Percentiles rank a stretch among this genome's conserved stretches.
phyloP scores from a whole-genome alignment of 2,797 vertebrate genomes.

The Channallabes apus region DNA sequence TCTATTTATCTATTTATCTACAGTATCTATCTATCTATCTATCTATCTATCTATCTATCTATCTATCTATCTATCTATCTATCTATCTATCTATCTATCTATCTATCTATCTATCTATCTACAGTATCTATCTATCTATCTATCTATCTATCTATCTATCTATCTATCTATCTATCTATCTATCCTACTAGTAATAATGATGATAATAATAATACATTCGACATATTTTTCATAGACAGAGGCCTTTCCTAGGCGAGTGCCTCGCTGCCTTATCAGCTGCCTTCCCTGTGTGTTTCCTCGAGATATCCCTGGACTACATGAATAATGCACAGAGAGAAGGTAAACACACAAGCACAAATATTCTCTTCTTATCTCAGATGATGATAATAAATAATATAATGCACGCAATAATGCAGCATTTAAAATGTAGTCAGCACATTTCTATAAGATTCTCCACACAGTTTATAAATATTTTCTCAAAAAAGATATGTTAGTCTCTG shows the following conservation, averaged over 20 bases:
- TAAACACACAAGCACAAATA: slow-evolving; percentile 57
- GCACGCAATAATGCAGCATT: neutral
- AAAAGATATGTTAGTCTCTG: neutral
- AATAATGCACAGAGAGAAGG: slow-evolving; percentile 79
- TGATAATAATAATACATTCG: neutral
- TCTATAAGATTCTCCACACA: neutral
- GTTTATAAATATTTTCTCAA: neutral
- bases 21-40: too few relatives aligned
- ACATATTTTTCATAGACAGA: slow-evolving; percentile 74
- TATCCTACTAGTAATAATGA: neutral
- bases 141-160: neutral
- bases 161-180: neutral
- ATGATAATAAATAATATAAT: neutral
- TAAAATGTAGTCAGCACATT: neutral
- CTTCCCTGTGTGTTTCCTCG: slow-evolving; percentile 91
- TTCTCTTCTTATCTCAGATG: neutral
- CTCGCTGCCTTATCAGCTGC: slow-evolving; percentile 86
- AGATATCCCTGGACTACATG: slow-evolving; percentile 85
- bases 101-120: neutral
- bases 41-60: neutral
- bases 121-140: neutral
- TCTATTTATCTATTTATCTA: too few relatives aligned
- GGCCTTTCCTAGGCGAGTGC: slow-evolving; percentile 84
- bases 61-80: neutral
- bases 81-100: neutral